Evolutionary conservation across 2,113 vertebrate genomes (phyloP).

Genomic region (Mellivora capensis): DNA sequence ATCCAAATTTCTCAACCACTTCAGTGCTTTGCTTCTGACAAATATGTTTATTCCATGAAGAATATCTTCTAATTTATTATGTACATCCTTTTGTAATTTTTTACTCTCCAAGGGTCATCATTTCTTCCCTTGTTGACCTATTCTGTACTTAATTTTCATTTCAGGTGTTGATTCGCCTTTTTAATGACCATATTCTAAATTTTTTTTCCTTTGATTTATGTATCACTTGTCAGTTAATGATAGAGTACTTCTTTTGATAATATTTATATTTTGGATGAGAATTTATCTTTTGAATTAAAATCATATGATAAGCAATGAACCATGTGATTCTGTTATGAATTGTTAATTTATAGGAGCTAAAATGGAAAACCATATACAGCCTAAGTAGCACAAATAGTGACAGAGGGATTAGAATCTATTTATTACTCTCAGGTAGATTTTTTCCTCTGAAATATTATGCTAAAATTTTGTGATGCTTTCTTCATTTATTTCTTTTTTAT

Average conservation of each 20-base stretch:
- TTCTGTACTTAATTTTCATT: background rate
- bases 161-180: background rate
- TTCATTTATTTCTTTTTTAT: background rate
- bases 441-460: background rate
- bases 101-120: background rate
- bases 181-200: background rate
- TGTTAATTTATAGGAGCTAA: background rate
- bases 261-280: background rate
- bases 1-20: background rate
- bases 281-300: constrained; percentile 6
- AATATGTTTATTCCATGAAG: background rate
- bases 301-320: background rate
- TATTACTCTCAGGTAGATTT: background rate
- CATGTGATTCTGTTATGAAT: background rate
- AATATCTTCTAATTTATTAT: background rate
- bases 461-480: background rate
- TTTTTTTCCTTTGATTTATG: background rate
- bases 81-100: background rate
- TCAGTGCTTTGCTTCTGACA: constrained; percentile 4
- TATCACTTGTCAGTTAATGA: background rate
- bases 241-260: background rate
- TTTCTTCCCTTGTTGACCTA: background rate
- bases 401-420: constrained; percentile 6
- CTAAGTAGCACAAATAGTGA: background rate
- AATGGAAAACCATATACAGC: background rate